Percentiles rank a stretch among this genome's conserved stretches.
These are phyloP conservation scores for Candoia aspera DNA, from an alignment of 2,113 vertebrate genomes.

Conservation along the genomic window DNA sequence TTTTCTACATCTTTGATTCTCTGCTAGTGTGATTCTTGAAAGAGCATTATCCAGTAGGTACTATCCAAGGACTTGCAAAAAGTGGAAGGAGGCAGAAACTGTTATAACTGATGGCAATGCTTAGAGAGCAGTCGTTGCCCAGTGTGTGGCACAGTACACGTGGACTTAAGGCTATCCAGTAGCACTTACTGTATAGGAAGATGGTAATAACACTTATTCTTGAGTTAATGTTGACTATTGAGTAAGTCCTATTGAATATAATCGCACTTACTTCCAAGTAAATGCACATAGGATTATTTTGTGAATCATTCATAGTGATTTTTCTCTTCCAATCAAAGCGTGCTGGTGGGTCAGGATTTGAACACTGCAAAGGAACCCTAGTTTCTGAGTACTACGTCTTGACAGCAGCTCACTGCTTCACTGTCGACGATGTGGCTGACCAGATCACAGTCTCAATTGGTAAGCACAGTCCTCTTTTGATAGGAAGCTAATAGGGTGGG, in stretches of 20 bases:
- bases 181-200: background rate
- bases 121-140: background rate
- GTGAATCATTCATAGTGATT: too few relatives aligned
- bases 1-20: too few relatives aligned
- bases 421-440: constrained; percentile 42
- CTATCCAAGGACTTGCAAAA: background rate
- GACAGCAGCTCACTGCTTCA: constrained; percentile 87
- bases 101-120: background rate
- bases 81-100: background rate
- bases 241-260: background rate
- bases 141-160: background rate
- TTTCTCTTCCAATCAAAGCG: constrained; percentile 24
- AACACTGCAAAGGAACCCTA: constrained; percentile 79
- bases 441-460: constrained; percentile 58
- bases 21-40: too few relatives aligned
- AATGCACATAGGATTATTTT: background rate
- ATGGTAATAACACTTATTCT: background rate
- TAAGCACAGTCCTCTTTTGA: constrained; percentile 24
- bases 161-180: background rate
- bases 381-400: constrained; percentile 79
- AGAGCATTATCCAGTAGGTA: background rate
- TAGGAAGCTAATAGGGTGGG: background rate
- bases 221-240: background rate
- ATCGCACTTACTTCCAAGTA: background rate
- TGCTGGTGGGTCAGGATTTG: background rate